phyloP scores from a whole-genome alignment of 1,140 invertebrate species.

The Periplaneta americana region DNA sequence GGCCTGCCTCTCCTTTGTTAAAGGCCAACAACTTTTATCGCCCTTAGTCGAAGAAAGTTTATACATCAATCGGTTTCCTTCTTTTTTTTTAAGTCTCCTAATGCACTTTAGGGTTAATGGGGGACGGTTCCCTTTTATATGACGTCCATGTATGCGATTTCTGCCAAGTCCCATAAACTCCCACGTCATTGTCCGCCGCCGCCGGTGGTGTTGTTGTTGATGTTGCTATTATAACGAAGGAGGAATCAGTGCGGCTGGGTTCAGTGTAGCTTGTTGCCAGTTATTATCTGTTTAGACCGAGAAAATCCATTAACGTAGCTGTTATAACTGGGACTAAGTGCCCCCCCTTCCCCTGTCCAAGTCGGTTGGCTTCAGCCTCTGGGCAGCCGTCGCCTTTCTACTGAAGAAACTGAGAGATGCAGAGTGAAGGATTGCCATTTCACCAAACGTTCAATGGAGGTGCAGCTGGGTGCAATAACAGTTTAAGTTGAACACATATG shows the following conservation, averaged over 20 bases:
- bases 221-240: not conserved
- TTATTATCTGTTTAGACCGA: not conserved
- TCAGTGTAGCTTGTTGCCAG: not conserved
- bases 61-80: not conserved
- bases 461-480: too few relatives aligned
- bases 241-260: not conserved
- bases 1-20: not conserved
- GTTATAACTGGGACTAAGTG: too few relatives aligned
- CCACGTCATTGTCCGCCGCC: not conserved
- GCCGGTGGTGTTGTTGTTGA: not conserved
- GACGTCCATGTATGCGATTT: not conserved
- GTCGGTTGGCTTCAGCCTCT: not conserved
- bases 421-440: too few relatives aligned
- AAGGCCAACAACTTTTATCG: not conserved
- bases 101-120: not conserved
- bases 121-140: not conserved
- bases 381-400: not conserved
- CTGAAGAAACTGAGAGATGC: too few relatives aligned
- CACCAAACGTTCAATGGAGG: too few relatives aligned
- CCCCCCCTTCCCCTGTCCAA: not conserved
- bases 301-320: not conserved
- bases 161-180: too few relatives aligned
- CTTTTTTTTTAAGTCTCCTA: not conserved
- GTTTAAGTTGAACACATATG: too few relatives aligned
- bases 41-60: not conserved